Base-by-base conservation (phyloP, 2,888 invertebrate genomes). In the Orthosia gracilis region DNA sequence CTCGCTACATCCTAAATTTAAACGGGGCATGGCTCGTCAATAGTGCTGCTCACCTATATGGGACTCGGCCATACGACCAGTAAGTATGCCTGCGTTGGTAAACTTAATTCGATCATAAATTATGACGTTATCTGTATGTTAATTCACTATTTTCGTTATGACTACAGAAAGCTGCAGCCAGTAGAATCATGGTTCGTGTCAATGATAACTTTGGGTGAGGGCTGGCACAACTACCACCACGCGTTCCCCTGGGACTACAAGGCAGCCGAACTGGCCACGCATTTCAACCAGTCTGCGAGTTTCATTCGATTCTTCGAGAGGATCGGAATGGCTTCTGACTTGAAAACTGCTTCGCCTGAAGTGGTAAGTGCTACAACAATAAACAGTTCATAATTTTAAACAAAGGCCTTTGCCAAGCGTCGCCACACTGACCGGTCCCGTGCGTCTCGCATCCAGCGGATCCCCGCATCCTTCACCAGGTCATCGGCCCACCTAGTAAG, bases 141-240 rank as follows among this genome's bases (percentile, higher is more conserved):
- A 0, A 58, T n/a, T 47, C 61, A 23, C 7, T 61, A 47, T 47
- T 26, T 55, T 58, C 31, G 45, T 78, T 64, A 69, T 75, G 50
- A 75, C 2, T 54, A 26, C 89, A 98, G 98, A 88, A 97, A 97
- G 89, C 97, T 99, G 73, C 98, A 97, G 89, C 98, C 99, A 0
- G 97, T 98, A 0, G 98, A 99, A 91, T 98, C 98, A 78, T 96
- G 97, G 88, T 95, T 97, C 26, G 98, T 99, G 0, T 97, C 98
- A 0, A 89, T 98, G 0, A 89, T 97, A 66, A 97, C 97, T 3
- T 94, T 98, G 75, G 98, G 98, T 0, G 98, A 98, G 92, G 99
- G 99, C 2, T 99, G 98, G 98, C 99, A 99, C 95, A 99, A 99
- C 94, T 99, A 98, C 93, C 99, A 99, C 90, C 99, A 99, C 91